Evolutionary conservation across 1,140 invertebrate species (phyloP).

Genomic region (Tetragonula clypearis): DNA sequence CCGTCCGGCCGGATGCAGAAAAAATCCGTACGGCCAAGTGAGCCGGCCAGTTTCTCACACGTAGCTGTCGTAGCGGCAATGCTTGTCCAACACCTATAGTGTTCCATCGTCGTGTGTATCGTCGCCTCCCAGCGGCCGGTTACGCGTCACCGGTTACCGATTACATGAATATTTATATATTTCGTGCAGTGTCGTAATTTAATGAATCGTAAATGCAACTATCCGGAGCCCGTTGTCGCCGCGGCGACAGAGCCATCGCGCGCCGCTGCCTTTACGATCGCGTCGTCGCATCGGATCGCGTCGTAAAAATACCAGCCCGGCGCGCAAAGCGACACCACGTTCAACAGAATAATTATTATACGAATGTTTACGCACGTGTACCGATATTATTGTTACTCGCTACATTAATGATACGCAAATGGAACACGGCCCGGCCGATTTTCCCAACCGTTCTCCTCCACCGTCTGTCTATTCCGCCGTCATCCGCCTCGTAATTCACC

Average conservation of each 20-base stretch:
- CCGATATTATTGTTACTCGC: slow-evolving; percentile 45
- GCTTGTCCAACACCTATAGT: too few relatives aligned
- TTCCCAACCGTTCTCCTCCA: neutral
- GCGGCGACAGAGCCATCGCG: slow-evolving; percentile 18
- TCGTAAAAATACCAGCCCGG: slow-evolving; percentile 39
- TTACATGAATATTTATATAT: slow-evolving; percentile 40
- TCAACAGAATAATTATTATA: slow-evolving; percentile 47
- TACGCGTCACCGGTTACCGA: neutral
- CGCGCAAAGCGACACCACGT: slow-evolving; percentile 20
- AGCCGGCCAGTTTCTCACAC: neutral
- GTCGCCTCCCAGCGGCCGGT: too few relatives aligned
- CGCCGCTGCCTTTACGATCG: slow-evolving; percentile 21
- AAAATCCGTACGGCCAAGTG: neutral
- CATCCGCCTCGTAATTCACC: slow-evolving; percentile 1
- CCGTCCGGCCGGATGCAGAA: neutral
- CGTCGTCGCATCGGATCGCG: neutral
- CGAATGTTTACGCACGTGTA: slow-evolving; percentile 52
- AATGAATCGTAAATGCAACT: slow-evolving; percentile 43
- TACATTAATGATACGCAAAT: slow-evolving; percentile 37
- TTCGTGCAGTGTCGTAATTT: slow-evolving; percentile 32
- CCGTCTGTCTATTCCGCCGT: neutral
- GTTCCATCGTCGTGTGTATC: neutral
- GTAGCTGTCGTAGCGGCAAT: too few relatives aligned
- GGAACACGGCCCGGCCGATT: slow-evolving; percentile 16
- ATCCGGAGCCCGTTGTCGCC: slow-evolving; percentile 26